Percentiles rank a stretch among this genome's conserved stretches.
These are phyloP conservation scores for Aldrovandia affinis DNA, from an alignment of 2,797 vertebrate species.

Conservation along the genomic window DNA sequence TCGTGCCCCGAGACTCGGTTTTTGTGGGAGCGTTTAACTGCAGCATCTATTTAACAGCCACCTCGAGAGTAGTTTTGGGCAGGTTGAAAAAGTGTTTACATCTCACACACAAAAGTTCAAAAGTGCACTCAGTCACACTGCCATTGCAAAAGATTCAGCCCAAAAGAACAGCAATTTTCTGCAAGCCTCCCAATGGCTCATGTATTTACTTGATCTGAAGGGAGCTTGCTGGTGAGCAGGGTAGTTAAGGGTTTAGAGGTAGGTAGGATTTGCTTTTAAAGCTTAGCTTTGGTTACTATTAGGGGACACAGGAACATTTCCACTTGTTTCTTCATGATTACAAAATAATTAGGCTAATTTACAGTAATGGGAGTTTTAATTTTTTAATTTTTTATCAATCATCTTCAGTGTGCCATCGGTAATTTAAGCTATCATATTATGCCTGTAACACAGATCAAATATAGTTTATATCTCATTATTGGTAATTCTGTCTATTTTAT, in stretches of 20 bases:
- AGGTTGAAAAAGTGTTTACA: slow-evolving; percentile 35
- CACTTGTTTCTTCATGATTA: neutral
- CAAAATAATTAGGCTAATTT: neutral
- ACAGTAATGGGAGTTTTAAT: neutral
- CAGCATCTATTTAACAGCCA: slow-evolving; percentile 34
- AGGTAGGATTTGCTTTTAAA: neutral
- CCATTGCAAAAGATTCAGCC: slow-evolving; percentile 35
- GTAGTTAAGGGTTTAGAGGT: slow-evolving; percentile 1
- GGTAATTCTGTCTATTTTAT: neutral
- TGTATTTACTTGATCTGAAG: neutral
- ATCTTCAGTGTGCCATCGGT: neutral
- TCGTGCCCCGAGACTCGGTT: neutral
- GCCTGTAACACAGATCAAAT: neutral
- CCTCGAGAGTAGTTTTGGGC: slow-evolving; percentile 37
- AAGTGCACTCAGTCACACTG: slow-evolving; percentile 33
- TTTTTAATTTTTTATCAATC: neutral
- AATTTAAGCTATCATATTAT: neutral
- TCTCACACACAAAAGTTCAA: slow-evolving; percentile 42
- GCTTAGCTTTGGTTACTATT: neutral
- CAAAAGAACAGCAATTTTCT: slow-evolving; percentile 31
- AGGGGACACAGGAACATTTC: neutral
- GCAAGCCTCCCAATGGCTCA: slow-evolving; percentile 18
- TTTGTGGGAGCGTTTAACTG: slow-evolving; percentile 15
- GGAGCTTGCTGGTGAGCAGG: neutral
- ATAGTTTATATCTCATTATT: neutral